These are phyloP conservation scores for Alca torda DNA, from an alignment of 2,797 vertebrate genomes.

Conservation along the genomic window DNA sequence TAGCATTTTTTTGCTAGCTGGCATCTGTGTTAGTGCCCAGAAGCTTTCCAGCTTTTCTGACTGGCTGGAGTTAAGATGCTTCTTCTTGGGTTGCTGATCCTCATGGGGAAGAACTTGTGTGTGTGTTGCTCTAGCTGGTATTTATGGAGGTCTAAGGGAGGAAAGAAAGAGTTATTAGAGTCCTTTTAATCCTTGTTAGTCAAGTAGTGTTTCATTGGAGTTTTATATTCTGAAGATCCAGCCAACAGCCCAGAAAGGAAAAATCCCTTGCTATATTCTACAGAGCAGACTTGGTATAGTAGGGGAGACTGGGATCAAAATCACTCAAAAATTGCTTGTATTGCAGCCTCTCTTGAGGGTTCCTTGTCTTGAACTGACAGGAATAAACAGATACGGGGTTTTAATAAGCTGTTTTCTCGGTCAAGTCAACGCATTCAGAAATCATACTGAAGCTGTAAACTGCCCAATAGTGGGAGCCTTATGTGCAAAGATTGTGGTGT, in stretches of 20 bases:
- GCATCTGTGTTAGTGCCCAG: background rate
- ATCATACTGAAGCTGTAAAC: background rate
- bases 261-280: background rate
- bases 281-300: background rate
- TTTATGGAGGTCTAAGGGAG: background rate
- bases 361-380: background rate
- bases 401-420: background rate
- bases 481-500: background rate
- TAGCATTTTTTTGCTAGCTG: background rate
- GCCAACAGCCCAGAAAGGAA: background rate
- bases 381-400: background rate
- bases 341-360: background rate
- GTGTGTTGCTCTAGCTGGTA: background rate
- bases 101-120: background rate
- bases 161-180: background rate
- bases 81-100: background rate
- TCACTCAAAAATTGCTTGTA: background rate
- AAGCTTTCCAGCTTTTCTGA: background rate
- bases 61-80: background rate
- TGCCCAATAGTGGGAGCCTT: background rate
- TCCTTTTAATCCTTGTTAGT: background rate
- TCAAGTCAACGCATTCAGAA: background rate
- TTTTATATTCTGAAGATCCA: background rate
- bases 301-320: background rate
- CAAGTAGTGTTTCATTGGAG: background rate